A percentile compares a stretch with the other conserved stretches of the same genome.
These are phyloP conservation scores for Hypomecis punctinalis DNA, from an alignment of 2,888 invertebrate species.

Conservation along the genomic window DNA sequence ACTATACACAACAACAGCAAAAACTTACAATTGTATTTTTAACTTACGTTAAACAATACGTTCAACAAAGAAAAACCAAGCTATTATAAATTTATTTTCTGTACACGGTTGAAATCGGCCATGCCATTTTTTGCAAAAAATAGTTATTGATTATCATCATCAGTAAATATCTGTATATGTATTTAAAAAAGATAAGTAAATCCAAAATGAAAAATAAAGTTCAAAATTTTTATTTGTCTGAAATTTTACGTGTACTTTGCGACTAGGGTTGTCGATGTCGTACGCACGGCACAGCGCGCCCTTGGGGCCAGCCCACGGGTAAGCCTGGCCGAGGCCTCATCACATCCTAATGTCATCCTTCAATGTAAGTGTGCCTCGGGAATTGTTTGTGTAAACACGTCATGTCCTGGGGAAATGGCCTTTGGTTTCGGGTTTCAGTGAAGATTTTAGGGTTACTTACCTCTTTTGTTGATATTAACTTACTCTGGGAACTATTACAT, in stretches of 20 bases:
- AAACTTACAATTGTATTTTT: too few relatives aligned
- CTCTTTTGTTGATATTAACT: neutral
- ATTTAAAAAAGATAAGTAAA: too few relatives aligned
- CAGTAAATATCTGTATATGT: too few relatives aligned
- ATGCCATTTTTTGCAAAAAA: too few relatives aligned
- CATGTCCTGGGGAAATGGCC: slow-evolving; percentile 19
- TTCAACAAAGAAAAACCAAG: too few relatives aligned
- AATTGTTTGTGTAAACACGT: slow-evolving; percentile 26
- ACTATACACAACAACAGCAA: too few relatives aligned
- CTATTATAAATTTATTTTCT: too few relatives aligned
- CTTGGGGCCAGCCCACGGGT: slow-evolving; percentile 22
- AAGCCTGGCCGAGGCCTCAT: slow-evolving; percentile 24
- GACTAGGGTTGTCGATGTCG: slow-evolving; percentile 25
- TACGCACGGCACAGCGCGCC: slow-evolving; percentile 19
- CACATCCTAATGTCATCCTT: slow-evolving; percentile 25
- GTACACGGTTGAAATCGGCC: too few relatives aligned
- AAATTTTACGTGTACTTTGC: slow-evolving; percentile 8
- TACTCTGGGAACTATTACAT: too few relatives aligned
- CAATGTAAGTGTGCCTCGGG: slow-evolving; percentile 15
- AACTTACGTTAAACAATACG: too few relatives aligned
- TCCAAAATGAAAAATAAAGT: too few relatives aligned
- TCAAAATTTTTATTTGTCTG: slow-evolving; percentile 1
- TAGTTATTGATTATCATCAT: too few relatives aligned
- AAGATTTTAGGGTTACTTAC: slow-evolving; percentile 2
- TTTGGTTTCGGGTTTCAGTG: slow-evolving; percentile 17